Base-by-base conservation (phyloP, 2,888 invertebrate genomes). In the Pachymerium ferrugineum region DNA sequence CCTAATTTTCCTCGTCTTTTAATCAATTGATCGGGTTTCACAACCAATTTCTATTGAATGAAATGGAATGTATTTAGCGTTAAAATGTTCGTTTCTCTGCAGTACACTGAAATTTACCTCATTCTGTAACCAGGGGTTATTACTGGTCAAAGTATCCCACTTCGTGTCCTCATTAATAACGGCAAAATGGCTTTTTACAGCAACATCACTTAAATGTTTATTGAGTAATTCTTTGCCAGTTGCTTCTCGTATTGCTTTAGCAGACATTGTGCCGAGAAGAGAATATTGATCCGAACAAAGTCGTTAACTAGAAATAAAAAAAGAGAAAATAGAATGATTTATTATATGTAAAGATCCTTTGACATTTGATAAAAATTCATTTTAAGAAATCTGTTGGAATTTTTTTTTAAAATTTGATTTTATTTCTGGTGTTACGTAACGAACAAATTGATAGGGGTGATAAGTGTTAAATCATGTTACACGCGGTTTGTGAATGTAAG, bases 11-110 rank as follows among this genome's bases (percentile, higher is more conserved):
- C 99, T 74, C 99, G 89, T 30, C 99, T 87, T 83, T 99, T 99
- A 82, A 99, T 99, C 83, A 99, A 86, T 86, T 99, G 99, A 84
- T 99, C 99, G 0, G 98, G 98, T 82, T 99, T 99, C n/a, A 95
- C 97, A 3, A 99, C 98, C 78, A 98, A 85, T 84, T 91, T 89
- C 92, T 93, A 85, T 33, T 82, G 81, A 74, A 19, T 16, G 22
- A 33, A n/a, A 54, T 33, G 31, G 19, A 62, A 62, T 14, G 12
- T 62, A 12, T 35, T 10, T 35, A 35, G 38, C 10, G 12, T 12
- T 6, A 68, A 68, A 29, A 29, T 25, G 1, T 1, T 35, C 12
- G 8, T 35, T 35, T 12, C 35, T 35, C 35, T 12, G 8, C 12
- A 35, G 35, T 10, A 35, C n/a, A n/a, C n/a, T n/a, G n/a, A n/a